Percentiles rank a stretch among this genome's conserved stretches.
These are phyloP conservation scores for Macquaria ambigua DNA, from an alignment of 2,113 vertebrate genomes.

Conservation along the genomic window DNA sequence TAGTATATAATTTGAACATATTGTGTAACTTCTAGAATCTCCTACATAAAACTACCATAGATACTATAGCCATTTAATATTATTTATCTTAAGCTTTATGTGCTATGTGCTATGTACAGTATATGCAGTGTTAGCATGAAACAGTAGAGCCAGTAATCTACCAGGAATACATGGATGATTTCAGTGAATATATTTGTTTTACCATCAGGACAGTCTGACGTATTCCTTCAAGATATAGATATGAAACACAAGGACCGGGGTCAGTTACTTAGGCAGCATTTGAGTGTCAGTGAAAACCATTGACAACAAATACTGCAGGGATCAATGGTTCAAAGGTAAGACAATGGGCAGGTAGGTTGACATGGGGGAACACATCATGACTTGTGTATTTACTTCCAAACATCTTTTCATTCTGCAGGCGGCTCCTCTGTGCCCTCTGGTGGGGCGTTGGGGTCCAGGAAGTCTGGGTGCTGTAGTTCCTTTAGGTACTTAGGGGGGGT, in stretches of 20 bases:
- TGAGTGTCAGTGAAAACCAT: background rate
- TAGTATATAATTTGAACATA: too few species aligned
- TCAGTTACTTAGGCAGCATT: background rate
- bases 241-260: background rate
- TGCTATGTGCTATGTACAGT: too few species aligned
- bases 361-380: background rate
- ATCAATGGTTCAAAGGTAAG: background rate
- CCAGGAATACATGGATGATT: background rate
- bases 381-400: conserved; percentile 59
- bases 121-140: too few species aligned
- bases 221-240: background rate
- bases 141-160: background rate
- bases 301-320: conserved; percentile 9
- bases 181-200: background rate
- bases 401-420: conserved; percentile 54
- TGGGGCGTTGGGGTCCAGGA: conserved; percentile 93
- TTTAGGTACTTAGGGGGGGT: conserved; percentile 96
- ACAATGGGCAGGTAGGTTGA: conserved; percentile 22
- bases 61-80: too few species aligned
- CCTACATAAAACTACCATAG: too few species aligned
- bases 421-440: conserved; percentile 87
- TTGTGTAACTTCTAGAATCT: too few species aligned
- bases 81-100: too few species aligned
- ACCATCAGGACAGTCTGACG: background rate
- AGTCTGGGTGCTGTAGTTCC: conserved; percentile 98